These are phyloP conservation scores for Tenodera sinensis DNA, from an alignment of 2,888 invertebrate genomes.

Conservation along the genomic window DNA sequence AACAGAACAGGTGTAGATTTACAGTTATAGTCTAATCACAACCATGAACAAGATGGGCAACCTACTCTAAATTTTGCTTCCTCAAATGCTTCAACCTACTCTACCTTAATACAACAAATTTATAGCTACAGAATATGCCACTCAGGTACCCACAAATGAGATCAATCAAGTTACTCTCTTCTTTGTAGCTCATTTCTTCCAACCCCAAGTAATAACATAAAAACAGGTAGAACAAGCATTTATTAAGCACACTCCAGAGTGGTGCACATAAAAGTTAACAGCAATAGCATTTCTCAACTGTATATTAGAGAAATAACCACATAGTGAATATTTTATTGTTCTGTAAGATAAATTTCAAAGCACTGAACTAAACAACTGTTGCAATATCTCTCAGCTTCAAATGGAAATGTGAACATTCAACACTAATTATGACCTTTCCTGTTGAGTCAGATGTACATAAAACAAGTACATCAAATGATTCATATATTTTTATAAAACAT, in stretches of 20 bases:
- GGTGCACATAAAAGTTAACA: background rate
- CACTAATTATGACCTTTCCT: no score
- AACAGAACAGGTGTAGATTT: background rate
- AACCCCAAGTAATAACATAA: background rate
- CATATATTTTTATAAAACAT: no score
- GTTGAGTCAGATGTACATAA: no score
- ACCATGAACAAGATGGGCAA: background rate
- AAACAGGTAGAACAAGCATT: background rate
- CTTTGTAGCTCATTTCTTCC: background rate
- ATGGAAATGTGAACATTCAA: no score
- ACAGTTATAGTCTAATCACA: background rate
- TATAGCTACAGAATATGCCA: background rate
- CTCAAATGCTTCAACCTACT: background rate
- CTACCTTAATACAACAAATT: background rate
- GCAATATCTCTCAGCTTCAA: no score
- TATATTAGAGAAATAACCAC: background rate
- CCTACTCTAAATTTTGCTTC: background rate
- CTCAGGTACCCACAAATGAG: background rate
- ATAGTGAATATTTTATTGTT: background rate
- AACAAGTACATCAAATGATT: no score
- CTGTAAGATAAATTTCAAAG: background rate
- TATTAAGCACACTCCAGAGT: background rate
- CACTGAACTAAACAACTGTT: background rate
- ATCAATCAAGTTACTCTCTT: background rate
- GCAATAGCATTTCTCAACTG: background rate